These are phyloP conservation scores for Zygogramma bicolorata DNA, from an alignment of 2,888 invertebrate genomes.

Conservation along the genomic window DNA sequence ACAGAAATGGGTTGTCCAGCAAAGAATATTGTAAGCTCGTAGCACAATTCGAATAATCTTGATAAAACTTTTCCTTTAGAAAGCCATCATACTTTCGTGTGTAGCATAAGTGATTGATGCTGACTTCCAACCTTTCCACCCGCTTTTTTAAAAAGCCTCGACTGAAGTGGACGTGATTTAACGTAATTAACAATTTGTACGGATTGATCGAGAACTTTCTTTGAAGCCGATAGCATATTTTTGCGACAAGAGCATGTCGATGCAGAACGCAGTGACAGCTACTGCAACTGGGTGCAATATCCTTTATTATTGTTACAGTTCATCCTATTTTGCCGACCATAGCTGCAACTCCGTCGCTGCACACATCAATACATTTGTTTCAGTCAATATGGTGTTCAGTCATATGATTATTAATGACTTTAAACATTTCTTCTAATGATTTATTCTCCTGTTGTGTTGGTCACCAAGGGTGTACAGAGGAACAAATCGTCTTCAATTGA, in stretches of 20 bases:
- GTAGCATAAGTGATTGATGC: not conserved
- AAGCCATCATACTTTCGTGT: not conserved
- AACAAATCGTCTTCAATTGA: conserved; percentile 42
- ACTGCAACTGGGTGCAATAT: not conserved
- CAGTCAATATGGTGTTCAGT: conserved; percentile 34
- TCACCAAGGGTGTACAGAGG: conserved; percentile 32
- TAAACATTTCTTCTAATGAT: conserved; percentile 35
- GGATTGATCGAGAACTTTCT: conserved; percentile 11
- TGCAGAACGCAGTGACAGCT: not conserved
- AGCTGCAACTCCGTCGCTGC: conserved; percentile 12
- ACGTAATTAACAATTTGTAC: conserved; percentile 20
- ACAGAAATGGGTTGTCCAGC: too few relatives aligned
- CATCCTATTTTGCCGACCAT: not conserved
- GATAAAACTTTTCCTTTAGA: not conserved
- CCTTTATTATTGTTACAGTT: not conserved
- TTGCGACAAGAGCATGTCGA: conserved; percentile 14
- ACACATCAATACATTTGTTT: conserved; percentile 36
- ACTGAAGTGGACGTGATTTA: conserved; percentile 14
- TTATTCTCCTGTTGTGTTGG: conserved; percentile 34
- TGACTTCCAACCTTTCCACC: not conserved
- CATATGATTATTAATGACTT: conserved; percentile 32
- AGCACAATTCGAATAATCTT: not conserved
- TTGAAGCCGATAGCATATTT: not conserved
- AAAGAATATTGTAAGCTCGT: too few relatives aligned
- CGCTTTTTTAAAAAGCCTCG: not conserved